These are phyloP conservation scores for Phocoena sinus DNA, from an alignment of 2,113 vertebrate genomes.

Conservation along the genomic window DNA sequence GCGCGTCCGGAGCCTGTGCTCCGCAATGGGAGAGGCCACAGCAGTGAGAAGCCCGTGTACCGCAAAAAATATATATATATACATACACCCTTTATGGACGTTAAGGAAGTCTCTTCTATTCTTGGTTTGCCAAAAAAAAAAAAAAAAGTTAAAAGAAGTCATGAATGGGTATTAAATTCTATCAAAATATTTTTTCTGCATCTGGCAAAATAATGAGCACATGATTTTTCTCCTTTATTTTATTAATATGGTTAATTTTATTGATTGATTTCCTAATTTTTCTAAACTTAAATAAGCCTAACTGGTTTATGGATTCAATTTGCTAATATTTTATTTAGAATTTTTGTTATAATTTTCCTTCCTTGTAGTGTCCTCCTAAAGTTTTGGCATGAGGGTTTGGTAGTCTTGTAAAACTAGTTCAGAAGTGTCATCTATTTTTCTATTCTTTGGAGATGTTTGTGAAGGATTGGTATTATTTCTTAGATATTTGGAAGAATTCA, in stretches of 20 bases:
- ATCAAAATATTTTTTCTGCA: not conserved
- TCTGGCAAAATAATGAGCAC: not conserved
- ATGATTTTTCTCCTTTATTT: not conserved
- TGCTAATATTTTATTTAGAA: not conserved
- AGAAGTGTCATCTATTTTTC: not conserved
- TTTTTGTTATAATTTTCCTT: not conserved
- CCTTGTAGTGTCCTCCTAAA: not conserved
- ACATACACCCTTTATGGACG: not conserved
- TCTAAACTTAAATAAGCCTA: not conserved
- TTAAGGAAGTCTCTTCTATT: not conserved
- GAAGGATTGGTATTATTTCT: not conserved
- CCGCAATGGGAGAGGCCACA: too few species aligned
- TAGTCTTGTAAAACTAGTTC: not conserved
- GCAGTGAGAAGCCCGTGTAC: too few species aligned
- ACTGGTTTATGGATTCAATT: not conserved
- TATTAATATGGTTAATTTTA: not conserved
- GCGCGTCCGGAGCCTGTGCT: too few species aligned
- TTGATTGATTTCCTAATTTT: not conserved
- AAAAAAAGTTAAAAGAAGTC: not conserved
- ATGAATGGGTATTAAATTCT: not conserved
- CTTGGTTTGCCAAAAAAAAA: not conserved
- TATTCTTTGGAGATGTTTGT: not conserved
- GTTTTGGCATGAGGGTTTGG: not conserved
- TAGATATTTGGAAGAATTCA: not conserved
- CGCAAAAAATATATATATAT: too few species aligned